Base-by-base conservation (phyloP, 2,888 invertebrate genomes). In the Drosophila anceps region DNA sequence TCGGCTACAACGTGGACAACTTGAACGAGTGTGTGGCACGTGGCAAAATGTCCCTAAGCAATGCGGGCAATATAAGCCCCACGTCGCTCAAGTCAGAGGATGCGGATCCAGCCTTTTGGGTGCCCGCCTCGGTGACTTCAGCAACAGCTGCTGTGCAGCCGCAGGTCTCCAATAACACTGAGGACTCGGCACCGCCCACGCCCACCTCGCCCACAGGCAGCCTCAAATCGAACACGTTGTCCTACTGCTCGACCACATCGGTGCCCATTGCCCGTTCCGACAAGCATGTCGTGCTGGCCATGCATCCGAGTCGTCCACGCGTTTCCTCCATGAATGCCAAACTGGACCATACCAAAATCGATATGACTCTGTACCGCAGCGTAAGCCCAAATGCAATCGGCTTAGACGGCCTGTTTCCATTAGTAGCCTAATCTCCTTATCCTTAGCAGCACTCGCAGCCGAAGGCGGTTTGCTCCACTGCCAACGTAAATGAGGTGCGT, bases 311-410 rank as follows among this genome's bases (percentile, higher is more conserved):
- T 9, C 84, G 94, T 5, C 94, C 94, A 0, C 93, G 93, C 50
- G 93, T 94, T 4, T 93, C 94, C 20, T 94, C 95, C 24, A 95
- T 95, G 95, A 95, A 95, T 78, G 94, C 95, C 54, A 95, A 95
- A 79, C 92, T 95, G 76, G 95, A 95, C 90, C 95, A 95, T 81
- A 94, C 94, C 12, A 95, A 95, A 91, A 95, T 95, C 62, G 95
- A 95, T 88, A 94, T 94, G 69, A 93, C 94, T 1, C 87, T 94
- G n/a, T 95, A 95, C 81, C 93, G 94, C 88, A 93, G 93, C 87
- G 94, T 94, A 92, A 88, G 84, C 81, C n/a, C n/a, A 1, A 5
- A 9, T 15, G 15, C 20, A 10, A 44, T 27, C 2, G 9, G 29
- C 15, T 9, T 15, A 5, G 9, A 10, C 4, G 15, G 7, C 18